Base-by-base conservation (phyloP, 2,797 vertebrate species). In the Squalus acanthias region DNA sequence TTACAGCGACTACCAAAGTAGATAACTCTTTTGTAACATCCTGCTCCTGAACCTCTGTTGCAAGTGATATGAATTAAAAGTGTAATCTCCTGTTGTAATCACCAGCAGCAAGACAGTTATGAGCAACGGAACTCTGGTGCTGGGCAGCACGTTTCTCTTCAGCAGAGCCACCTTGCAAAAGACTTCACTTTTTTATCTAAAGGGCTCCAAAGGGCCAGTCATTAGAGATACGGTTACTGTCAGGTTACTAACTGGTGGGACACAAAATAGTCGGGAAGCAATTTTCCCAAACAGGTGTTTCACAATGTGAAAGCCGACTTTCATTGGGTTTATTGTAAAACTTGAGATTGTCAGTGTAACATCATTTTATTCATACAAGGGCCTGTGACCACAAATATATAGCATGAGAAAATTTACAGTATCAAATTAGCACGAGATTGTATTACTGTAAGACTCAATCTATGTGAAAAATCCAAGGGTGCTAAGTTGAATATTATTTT, bases 11-110 rank as follows among this genome's bases (percentile, higher is more conserved):
- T 57, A 63, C 26, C 88, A 29, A 91, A 17, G 57, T 91, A 15
- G 57, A 91, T 91, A 91, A 63, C 57, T 91, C 26, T 91, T 91
- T 91, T 91, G 88, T n/a, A 91, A 91, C 1, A 33, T 91, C 60
- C 57, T 91, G 88, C 88, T 91, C 57, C 88, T n/a, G 53, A 29
- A 33, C 2, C 8, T 63, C 29, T 33, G 12, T 89, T 53, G 87
- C 29, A 26, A 33, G 57, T 29, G 53, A 29, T 4, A 12, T 5
- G 4, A 7, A 13, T 12, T 33, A 91, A 91, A 91, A 91, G 53
- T 91, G 26, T n/a, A 26, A 63, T 91, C 88, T 91, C 24, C 3
- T n/a, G 57, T 91, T 33, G 57, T 63, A 91, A 91, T 63, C 53
- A 15, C 12, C 57, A 33, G 29, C 53, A 63, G 57, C 29, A 63